Conservation (phyloP, 1,140 invertebrate species). For the Aphelenchoides fujianensis region DNA sequence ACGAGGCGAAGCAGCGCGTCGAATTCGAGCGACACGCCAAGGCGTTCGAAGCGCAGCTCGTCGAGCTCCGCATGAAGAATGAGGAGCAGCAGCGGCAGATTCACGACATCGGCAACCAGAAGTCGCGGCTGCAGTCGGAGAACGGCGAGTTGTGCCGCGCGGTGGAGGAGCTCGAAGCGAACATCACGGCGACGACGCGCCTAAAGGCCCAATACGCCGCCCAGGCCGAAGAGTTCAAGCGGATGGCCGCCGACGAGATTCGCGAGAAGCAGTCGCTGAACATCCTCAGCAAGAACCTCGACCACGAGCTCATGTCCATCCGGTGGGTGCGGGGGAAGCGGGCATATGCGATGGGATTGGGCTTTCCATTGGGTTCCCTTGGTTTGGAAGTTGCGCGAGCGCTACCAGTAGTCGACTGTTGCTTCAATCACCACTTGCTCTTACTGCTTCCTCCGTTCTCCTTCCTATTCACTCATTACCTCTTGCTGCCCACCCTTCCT, state of each 20-base stretch:
- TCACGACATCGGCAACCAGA: slow-evolving; percentile 88
- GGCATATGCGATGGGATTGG: not conserved
- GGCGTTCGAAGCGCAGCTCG: slow-evolving; percentile 66
- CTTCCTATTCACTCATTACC: too few species aligned
- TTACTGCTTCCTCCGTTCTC: too few species aligned
- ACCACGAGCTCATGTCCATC: slow-evolving; percentile 93
- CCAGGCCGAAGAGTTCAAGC: slow-evolving; percentile 93
- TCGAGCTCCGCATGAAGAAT: slow-evolving; percentile 88
- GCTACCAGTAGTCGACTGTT: too few species aligned
- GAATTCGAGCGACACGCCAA: slow-evolving; percentile 62
- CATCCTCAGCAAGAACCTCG: slow-evolving; percentile 73
- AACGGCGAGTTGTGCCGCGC: slow-evolving; percentile 88
- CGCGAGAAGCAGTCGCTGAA: slow-evolving; percentile 67
- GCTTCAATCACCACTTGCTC: too few species aligned
- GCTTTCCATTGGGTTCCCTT: not conserved
- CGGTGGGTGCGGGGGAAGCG: slow-evolving; percentile 68
- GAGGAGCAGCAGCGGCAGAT: slow-evolving; percentile 90
- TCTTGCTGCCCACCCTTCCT: too few species aligned
- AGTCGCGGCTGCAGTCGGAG: slow-evolving; percentile 95
- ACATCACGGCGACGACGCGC: slow-evolving; percentile 90
- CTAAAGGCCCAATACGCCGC: slow-evolving; percentile 89
- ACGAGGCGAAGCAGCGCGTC: slow-evolving; percentile 90
- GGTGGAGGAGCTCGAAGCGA: slow-evolving; percentile 92
- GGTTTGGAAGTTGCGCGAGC: too few species aligned
- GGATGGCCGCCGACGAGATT: slow-evolving; percentile 86